These are phyloP conservation scores for Channallabes apus DNA, from an alignment of 2,797 vertebrate species.

Conservation along the genomic window DNA sequence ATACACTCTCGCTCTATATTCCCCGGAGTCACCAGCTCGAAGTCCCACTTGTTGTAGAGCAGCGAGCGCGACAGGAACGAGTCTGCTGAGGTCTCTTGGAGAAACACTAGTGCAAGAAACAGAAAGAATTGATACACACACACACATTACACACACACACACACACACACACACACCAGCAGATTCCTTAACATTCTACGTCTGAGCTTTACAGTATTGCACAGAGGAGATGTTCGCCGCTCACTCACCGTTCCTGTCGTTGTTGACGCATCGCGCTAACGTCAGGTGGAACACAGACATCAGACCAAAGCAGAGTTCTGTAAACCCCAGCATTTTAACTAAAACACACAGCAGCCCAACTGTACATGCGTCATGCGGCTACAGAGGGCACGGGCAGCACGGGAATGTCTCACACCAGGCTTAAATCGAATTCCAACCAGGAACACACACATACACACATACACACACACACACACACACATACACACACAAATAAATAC, in stretches of 20 bases:
- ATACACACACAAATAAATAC: not conserved
- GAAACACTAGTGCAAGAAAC: slow-evolving; percentile 64
- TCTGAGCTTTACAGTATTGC: not conserved
- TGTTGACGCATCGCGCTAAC: slow-evolving; percentile 50
- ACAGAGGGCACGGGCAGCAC: not conserved
- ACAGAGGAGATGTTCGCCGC: not conserved
- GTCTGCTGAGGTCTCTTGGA: slow-evolving; percentile 68
- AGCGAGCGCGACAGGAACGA: slow-evolving; percentile 79
- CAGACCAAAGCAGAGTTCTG: slow-evolving; percentile 52
- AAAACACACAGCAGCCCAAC: not conserved
- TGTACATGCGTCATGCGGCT: not conserved
- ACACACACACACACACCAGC: not conserved
- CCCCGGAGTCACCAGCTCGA: slow-evolving; percentile 76
- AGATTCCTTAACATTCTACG: not conserved
- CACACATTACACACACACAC: no score
- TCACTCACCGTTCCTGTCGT: slow-evolving; percentile 59
- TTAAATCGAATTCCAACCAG: not conserved
- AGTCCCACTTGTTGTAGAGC: slow-evolving; percentile 86
- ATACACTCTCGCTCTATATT: slow-evolving; percentile 79
- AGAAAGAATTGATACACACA: not conserved
- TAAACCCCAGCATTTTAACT: slow-evolving; percentile 50
- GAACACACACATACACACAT: not conserved
- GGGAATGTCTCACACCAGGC: not conserved
- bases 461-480: not conserved
- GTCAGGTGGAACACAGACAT: slow-evolving; percentile 59